A percentile compares a stretch with the other conserved stretches of the same genome.
These are phyloP conservation scores for Amyelois transitella DNA, from an alignment of 1,140 invertebrate genomes.

Conservation along the genomic window DNA sequence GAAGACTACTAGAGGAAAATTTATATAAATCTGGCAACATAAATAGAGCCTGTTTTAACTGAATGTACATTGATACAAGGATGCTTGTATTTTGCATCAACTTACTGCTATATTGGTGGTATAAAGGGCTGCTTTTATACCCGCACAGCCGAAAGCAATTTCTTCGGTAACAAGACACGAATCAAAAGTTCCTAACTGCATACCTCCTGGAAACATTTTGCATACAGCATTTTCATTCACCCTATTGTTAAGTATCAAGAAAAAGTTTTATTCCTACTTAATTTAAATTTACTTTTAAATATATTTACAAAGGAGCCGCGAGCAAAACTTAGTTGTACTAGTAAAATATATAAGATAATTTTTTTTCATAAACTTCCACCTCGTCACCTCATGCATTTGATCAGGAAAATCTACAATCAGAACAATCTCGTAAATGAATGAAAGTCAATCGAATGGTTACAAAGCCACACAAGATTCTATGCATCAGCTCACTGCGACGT, in stretches of 20 bases:
- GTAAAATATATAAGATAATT: too few species aligned
- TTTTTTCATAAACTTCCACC: too few species aligned
- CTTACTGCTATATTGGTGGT: slow-evolving; percentile 3
- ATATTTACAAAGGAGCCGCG: not conserved
- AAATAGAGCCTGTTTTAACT: too few species aligned
- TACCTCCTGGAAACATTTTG: not conserved
- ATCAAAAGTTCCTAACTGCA: slow-evolving; percentile 2
- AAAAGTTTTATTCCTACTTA: too few species aligned
- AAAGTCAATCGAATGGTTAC: not conserved
- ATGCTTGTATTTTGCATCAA: not conserved
- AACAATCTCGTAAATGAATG: too few species aligned
- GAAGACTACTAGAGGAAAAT: not conserved
- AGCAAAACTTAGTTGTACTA: not conserved
- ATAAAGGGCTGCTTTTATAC: slow-evolving; percentile 2
- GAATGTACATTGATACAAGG: too few species aligned
- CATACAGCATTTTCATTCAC: not conserved
- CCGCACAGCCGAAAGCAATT: slow-evolving; percentile 4
- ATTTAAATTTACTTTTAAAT: too few species aligned
- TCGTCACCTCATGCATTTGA: too few species aligned
- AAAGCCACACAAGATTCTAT: slow-evolving; percentile 2
- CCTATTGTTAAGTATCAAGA: too few species aligned
- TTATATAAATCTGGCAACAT: not conserved
- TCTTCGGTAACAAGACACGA: slow-evolving; percentile 4
- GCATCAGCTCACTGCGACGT: slow-evolving; percentile 50
- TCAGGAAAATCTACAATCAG: too few species aligned